Evolutionary conservation across 1,140 invertebrate genomes (phyloP), one percentile per base, ranked within the genome.

Genomic region (Hyles vespertilio): DNA sequence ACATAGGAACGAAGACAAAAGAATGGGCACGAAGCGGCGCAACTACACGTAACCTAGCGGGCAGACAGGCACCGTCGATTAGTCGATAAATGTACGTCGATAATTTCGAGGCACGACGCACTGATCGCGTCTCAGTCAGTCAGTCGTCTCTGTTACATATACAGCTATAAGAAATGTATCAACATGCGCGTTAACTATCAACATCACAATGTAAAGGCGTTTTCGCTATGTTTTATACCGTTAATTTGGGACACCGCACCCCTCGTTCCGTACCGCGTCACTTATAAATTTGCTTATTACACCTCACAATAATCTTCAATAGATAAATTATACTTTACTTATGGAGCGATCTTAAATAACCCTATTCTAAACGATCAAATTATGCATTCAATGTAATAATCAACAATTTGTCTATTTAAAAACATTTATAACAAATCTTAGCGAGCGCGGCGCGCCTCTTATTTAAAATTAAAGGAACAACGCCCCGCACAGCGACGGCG

Each of bases 321-420:
- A 80, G 77, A 84, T 85, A 86, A 85, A 86, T 86, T 86, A 88
- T 87, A 84, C 69, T 81, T 87, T 79, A 85, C 81, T 88, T 85
- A 88, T 69, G 85, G 85, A 84, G 79, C 85, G 78, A 85, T 84
- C 82, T 88, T 87, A 87, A 82, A 86, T 86, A 86, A 88, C 79
- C 82, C 85, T 88, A 88, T 81, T 76, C 84, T 86, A 88, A 77
- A 81, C 80, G 77, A 79, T 85, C 83, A 85, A 87, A 88, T 85
- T 84, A 85, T 86, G 83, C 77, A 77, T 74, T 84, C 74, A 84
- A 78, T 83, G 80, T 81, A 81, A 77, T 77, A 66, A 70, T 74
- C 78, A 85, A 86, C 77, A 79, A 86, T 84, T 84, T 65, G 74
- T 78, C 79, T 84, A 81, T 83, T 77, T 77, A 84, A 82, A 22